Evolutionary conservation across 2,888 invertebrate genomes (phyloP), one percentile per base, ranked within the genome.

Genomic region (Maniola hyperantus): DNA sequence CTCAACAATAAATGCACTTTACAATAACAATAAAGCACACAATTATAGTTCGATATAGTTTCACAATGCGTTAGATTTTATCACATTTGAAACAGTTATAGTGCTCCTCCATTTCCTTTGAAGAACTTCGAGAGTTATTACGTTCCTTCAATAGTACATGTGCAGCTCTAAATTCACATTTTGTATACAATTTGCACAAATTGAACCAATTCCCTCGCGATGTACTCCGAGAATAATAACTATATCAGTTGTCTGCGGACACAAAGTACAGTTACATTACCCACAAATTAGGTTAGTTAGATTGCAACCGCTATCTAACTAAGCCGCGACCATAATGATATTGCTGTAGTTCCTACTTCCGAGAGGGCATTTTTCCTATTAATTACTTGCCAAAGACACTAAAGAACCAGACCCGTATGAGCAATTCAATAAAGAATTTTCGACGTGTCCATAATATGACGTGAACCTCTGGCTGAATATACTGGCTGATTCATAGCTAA

Each of bases 201-300:
- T 77, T 72, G 75, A 68, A 73, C 74, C 72, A 73, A 74, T 78
- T 77, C 75, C 80, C 78, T 62, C 76, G 73, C 83, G 79, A 77
- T 82, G 85, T 75, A 83, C 81, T 83, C 83, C 73, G 72, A 72
- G 70, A 71, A 71, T 77, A 81, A 76, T 75, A 81, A 79, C 77
- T 79, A 81, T 85, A 85, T 84, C 83, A 77, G 77, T 81, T 76
- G 72, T 78, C 79, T 78, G 76, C 83, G 85, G 84, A 85, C 81
- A 80, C 71, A 71, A 75, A 80, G 76, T 80, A 81, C 81, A 81
- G 80, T 75, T 80, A 83, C 80, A 83, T 82, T 81, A 82, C 77
- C 77, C 75, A 76, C 79, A 84, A 88, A 89, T 87, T 87, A 80
- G 86, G 87, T 88, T 87, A 85, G 78, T 80, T 79, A 80, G 78